phyloP scores from a whole-genome alignment of 1,140 invertebrate genomes.

The Orchesella cincta region DNA sequence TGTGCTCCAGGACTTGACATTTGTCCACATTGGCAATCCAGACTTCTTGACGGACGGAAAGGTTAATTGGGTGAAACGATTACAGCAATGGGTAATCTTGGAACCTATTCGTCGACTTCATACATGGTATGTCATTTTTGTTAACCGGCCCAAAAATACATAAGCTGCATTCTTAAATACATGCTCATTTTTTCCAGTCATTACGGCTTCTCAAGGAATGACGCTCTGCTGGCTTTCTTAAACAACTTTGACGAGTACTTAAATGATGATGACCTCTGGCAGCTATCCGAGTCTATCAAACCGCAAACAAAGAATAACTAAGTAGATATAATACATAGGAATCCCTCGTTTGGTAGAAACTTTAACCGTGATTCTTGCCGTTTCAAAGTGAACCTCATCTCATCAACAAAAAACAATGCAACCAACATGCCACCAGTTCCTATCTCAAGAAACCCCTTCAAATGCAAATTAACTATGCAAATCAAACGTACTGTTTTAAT shows the following conservation, averaged over 20 bases:
- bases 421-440: no score
- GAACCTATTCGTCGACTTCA: slow-evolving; percentile 97
- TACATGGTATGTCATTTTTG: slow-evolving; percentile 66
- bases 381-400: no score
- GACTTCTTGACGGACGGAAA: slow-evolving; percentile 82
- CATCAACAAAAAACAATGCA: no score
- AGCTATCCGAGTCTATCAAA: slow-evolving; percentile 93
- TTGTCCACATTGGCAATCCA: slow-evolving; percentile 96
- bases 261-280: slow-evolving; percentile 96
- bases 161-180: slow-evolving; percentile 38
- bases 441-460: no score
- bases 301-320: slow-evolving; percentile 66
- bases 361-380: no score
- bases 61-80: slow-evolving; percentile 95
- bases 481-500: no score
- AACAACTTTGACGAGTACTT: slow-evolving; percentile 94
- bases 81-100: slow-evolving; percentile 97
- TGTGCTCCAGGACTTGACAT: slow-evolving; percentile 97
- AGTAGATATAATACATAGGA: no score
- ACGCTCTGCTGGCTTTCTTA: slow-evolving; percentile 91
- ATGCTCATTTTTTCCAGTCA: slow-evolving; percentile 64
- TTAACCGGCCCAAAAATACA: not conserved
- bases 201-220: slow-evolving; percentile 86
- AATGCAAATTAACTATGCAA: no score
- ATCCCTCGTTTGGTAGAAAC: no score